phyloP scores from a whole-genome alignment of 1,140 invertebrate species.

The Muscidifurax raptorellus region DNA sequence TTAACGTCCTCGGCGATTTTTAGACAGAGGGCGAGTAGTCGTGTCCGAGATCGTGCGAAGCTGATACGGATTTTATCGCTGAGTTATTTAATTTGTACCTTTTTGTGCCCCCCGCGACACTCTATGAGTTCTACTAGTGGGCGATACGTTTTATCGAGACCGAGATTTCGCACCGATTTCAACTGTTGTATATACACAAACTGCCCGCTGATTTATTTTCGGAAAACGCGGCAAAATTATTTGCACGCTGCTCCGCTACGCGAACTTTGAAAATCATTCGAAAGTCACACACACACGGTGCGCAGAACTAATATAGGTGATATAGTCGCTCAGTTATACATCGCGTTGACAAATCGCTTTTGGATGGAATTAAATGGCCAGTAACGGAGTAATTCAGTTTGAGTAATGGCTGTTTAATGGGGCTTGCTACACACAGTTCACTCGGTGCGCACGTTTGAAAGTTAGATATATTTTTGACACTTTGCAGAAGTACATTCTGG shows the following conservation, averaged over 20 bases:
- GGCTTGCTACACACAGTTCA: background rate
- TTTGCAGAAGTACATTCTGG: slow-evolving; percentile 25
- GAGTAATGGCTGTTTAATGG: slow-evolving; percentile 21
- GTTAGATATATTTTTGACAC: slow-evolving; percentile 41
- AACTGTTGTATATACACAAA: too few relatives aligned
- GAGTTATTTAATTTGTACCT: background rate
- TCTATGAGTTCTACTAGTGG: too few relatives aligned
- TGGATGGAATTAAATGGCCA: background rate
- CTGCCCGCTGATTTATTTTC: too few relatives aligned
- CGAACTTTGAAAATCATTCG: background rate
- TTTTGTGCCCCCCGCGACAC: background rate
- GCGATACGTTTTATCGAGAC: too few relatives aligned
- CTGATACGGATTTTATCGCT: background rate
- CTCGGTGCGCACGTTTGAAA: slow-evolving; percentile 3
- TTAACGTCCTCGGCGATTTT: too few relatives aligned
- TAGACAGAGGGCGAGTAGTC: too few relatives aligned
- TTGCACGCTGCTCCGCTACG: background rate
- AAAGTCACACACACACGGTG: too few relatives aligned
- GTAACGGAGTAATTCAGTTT: slow-evolving; percentile 1
- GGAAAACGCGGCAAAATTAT: too few relatives aligned
- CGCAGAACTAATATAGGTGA: too few relatives aligned
- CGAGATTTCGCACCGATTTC: too few relatives aligned
- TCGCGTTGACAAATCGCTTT: background rate
- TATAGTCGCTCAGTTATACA: background rate
- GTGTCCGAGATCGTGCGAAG: background rate